These are phyloP conservation scores for Climacteris rufus DNA, from an alignment of 2,113 vertebrate species.

Conservation along the genomic window DNA sequence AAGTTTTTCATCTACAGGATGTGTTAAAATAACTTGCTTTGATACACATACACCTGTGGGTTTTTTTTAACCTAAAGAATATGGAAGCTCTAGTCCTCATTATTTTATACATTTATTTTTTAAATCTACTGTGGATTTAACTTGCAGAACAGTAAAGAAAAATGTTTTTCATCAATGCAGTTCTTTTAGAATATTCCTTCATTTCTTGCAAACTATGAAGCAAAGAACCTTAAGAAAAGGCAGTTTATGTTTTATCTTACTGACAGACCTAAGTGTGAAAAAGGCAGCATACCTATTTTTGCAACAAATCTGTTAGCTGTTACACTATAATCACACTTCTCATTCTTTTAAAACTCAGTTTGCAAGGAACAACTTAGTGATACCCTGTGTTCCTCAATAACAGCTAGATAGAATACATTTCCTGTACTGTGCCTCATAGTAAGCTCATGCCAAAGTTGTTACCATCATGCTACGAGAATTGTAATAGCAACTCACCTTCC, in stretches of 20 bases:
- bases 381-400: not conserved
- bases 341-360: not conserved
- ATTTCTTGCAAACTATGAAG: not conserved
- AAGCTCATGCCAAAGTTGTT: not conserved
- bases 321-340: not conserved
- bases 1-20: not conserved
- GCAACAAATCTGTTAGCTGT: not conserved
- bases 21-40: not conserved
- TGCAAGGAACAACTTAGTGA: not conserved
- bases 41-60: not conserved
- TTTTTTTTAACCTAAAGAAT: not conserved
- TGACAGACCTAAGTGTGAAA: not conserved
- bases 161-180: not conserved
- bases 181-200: not conserved
- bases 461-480: not conserved
- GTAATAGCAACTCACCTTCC: not conserved
- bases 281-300: not conserved
- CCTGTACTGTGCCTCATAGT: not conserved
- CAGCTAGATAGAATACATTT: not conserved
- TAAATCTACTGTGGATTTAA: not conserved
- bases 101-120: not conserved
- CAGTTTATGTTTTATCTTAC: not conserved
- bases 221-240: not conserved
- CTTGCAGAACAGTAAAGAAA: not conserved
- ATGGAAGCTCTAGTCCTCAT: not conserved